Conservation (phyloP, 2,888 invertebrate genomes). For the Molanna angustata region DNA sequence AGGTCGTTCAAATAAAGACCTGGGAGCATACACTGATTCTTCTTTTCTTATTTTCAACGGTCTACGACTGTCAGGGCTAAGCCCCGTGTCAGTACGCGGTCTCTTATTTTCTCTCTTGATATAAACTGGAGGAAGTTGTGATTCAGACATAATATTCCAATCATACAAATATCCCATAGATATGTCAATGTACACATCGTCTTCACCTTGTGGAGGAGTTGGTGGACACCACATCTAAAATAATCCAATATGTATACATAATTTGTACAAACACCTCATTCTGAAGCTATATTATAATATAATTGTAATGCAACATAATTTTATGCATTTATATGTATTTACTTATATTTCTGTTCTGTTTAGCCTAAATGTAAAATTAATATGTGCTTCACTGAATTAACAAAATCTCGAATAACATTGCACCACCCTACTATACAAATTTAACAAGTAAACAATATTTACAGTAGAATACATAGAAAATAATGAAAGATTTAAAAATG, state of each 20-base stretch:
- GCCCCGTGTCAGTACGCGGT: constrained; percentile 63
- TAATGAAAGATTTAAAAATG: constrained; percentile 3
- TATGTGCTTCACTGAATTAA: no score
- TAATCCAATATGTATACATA: constrained; percentile 9
- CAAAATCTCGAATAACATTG: no score
- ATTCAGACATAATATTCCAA: constrained; percentile 69
- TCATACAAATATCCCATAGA: constrained; percentile 86
- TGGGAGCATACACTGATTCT: constrained; percentile 71
- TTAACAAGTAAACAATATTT: no score
- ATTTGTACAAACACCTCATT: background rate
- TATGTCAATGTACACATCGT: constrained; percentile 87
- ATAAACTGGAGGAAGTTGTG: constrained; percentile 76
- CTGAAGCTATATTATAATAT: no score
- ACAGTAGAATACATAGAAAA: constrained; percentile 12
- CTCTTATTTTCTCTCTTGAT: constrained; percentile 75
- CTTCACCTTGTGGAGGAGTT: constrained; percentile 91
- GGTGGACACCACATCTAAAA: constrained; percentile 94
- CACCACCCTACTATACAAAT: no score
- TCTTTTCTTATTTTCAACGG: constrained; percentile 66
- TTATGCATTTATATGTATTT: no score
- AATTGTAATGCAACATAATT: no score
- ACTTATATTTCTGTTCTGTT: no score
- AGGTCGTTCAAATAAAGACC: constrained; percentile 79
- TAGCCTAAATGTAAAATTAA: no score
- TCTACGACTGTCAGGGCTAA: constrained; percentile 55